Percentiles rank a stretch among this genome's conserved stretches.
These are phyloP conservation scores for Lampris megalopsis DNA, from an alignment of 2,113 vertebrate genomes.

Conservation along the genomic window DNA sequence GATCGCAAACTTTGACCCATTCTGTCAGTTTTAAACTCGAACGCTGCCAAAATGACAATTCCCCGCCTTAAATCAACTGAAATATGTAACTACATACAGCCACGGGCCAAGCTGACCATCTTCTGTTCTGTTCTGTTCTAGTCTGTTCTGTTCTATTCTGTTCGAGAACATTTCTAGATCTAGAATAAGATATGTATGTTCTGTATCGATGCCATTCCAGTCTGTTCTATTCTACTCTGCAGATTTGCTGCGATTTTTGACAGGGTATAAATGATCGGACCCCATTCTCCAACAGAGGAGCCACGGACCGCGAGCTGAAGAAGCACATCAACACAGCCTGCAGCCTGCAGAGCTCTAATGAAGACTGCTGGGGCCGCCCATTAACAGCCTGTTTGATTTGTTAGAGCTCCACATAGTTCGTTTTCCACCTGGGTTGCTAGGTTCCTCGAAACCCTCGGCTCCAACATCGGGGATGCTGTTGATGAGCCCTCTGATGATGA, in stretches of 20 bases:
- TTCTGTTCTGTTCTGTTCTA: no score
- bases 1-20: no score
- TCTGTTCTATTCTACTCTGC: background rate
- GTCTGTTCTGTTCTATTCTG: background rate
- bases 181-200: no score
- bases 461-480: background rate
- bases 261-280: no score
- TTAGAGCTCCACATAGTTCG: constrained; percentile 24
- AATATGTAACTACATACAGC: no score
- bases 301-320: background rate
- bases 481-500: background rate
- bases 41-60: no score
- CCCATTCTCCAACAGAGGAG: no score
- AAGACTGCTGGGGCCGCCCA: constrained; percentile 52
- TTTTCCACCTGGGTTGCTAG: constrained; percentile 65
- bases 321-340: background rate
- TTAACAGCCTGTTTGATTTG: constrained; percentile 17
- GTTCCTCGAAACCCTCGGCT: constrained; percentile 30
- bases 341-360: constrained; percentile 43
- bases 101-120: no score
- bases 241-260: background rate
- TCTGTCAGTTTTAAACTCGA: no score
- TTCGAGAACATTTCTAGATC: no score
- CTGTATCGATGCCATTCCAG: background rate
- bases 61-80: no score